A percentile compares a stretch with the other conserved stretches of the same genome.
These are phyloP conservation scores for Rhea americana DNA, from an alignment of 2,113 vertebrate genomes.

Conservation along the genomic window DNA sequence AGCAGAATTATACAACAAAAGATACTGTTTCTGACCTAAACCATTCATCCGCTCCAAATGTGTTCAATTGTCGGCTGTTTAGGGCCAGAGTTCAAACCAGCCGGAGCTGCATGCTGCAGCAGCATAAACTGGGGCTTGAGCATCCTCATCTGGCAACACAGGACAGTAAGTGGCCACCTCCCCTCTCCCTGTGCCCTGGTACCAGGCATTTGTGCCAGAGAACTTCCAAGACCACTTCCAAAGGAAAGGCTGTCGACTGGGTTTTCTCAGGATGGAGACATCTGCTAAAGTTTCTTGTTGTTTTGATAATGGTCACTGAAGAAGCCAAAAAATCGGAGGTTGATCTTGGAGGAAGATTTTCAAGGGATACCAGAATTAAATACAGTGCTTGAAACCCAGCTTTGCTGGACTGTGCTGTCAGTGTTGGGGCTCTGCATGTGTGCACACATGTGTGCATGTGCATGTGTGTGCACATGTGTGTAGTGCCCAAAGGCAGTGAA, in stretches of 20 bases:
- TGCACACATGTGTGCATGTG: background rate
- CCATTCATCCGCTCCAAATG: background rate
- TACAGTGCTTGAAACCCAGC: too few relatives aligned
- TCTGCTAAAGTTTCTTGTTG: background rate
- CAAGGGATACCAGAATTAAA: background rate
- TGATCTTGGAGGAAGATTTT: background rate
- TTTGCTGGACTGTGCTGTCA: background rate
- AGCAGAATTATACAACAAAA: background rate
- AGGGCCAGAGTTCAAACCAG: background rate
- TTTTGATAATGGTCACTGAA: background rate
- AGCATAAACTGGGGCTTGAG: background rate
- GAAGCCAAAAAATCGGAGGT: background rate
- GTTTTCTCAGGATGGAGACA: background rate
- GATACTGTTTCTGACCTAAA: background rate
- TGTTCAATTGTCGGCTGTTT: background rate
- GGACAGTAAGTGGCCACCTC: rapidly evolving
- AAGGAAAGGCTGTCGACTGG: background rate
- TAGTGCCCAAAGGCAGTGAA: background rate
- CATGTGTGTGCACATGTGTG: too few relatives aligned
- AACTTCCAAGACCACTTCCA: background rate
- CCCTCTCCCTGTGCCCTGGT: background rate
- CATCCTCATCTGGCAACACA: rapidly evolving
- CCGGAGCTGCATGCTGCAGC: background rate
- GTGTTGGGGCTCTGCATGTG: background rate
- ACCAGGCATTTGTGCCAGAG: background rate